Evolutionary conservation across 2,888 invertebrate species (phyloP), one percentile per base, ranked within the genome.

Genomic region (Paralinhomoeus sp.): DNA sequence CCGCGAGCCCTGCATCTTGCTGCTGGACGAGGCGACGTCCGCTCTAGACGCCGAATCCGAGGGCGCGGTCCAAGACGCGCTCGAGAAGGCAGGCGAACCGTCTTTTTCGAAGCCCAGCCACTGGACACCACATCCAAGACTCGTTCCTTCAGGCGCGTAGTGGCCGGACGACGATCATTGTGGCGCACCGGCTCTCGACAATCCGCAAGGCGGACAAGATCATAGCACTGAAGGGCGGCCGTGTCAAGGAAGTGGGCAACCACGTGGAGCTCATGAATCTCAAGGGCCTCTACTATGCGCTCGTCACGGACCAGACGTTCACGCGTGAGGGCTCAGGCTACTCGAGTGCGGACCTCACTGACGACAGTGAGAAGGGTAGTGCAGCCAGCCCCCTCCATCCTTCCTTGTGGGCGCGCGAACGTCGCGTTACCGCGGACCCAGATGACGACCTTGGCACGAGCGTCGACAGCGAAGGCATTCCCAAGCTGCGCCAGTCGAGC

Each of bases 201-300:
- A 64, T 69, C 34, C 57, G 62, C 51, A 66, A 61, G 24, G 68
- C 68, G 17, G 67, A 67, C 49, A 53, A 60, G 36, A 69, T 69
- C 35, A 61, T 60, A 45, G 63, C 63, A 2, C 57, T 68, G 48
- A 55, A 62, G 40, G 47, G 53, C 37, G 60, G 66, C 35, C 17
- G 57, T 18, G 58, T 66, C 20, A 54, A 54, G 3, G 79, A 80
- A 58, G 68, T 67, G 48, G 79, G 79, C 46, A 74, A 72, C 1
- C 78, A 79, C 58, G 54, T 66, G 0, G 70, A 77, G 51, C 70
- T 80, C 1, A 61, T 78, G 44, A 64, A 24, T 48, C 57, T 9
- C 64, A 64, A 50, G 54, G 78, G 78, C 40, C 67, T 76, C 2
- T 80, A 80, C 57, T 73, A 75, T 50, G 67, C 69, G 41, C 62